phyloP scores from a whole-genome alignment of 2,888 invertebrate genomes.

The Carabus problematicus region DNA sequence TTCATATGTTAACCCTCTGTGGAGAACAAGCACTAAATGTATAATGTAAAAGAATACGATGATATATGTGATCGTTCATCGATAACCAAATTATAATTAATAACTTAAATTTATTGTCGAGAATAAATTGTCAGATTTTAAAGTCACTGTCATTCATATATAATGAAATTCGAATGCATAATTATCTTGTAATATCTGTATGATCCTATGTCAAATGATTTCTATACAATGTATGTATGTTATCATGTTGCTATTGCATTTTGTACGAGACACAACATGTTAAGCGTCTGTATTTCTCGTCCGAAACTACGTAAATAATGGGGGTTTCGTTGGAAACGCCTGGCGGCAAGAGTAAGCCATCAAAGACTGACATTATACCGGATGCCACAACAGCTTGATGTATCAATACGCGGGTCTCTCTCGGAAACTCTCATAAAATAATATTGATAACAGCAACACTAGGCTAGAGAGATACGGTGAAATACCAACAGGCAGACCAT shows the following conservation, averaged over 20 bases:
- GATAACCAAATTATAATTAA: too few relatives aligned
- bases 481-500: constrained; percentile 17
- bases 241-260: constrained; percentile 22
- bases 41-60: too few relatives aligned
- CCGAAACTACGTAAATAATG: constrained; percentile 30
- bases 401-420: constrained; percentile 31
- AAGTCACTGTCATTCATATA: too few relatives aligned
- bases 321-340: constrained; percentile 13
- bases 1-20: too few relatives aligned
- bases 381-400: constrained; percentile 34
- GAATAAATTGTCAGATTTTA: too few relatives aligned
- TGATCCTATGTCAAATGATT: too few relatives aligned
- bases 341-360: constrained; percentile 31
- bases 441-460: constrained; percentile 30
- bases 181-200: too few relatives aligned
- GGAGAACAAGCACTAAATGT: too few relatives aligned
- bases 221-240: neutral
- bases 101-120: too few relatives aligned
- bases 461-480: constrained; percentile 17
- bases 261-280: constrained; percentile 17
- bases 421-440: constrained; percentile 36
- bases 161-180: too few relatives aligned
- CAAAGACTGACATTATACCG: constrained; percentile 38
- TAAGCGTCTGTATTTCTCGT: too few relatives aligned
- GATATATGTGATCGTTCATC: too few relatives aligned